A percentile compares a stretch with the other conserved stretches of the same genome.
Evolutionary conservation across 2,797 vertebrate genomes (phyloP).

Genomic region (Pseudomugil tenellus): DNA sequence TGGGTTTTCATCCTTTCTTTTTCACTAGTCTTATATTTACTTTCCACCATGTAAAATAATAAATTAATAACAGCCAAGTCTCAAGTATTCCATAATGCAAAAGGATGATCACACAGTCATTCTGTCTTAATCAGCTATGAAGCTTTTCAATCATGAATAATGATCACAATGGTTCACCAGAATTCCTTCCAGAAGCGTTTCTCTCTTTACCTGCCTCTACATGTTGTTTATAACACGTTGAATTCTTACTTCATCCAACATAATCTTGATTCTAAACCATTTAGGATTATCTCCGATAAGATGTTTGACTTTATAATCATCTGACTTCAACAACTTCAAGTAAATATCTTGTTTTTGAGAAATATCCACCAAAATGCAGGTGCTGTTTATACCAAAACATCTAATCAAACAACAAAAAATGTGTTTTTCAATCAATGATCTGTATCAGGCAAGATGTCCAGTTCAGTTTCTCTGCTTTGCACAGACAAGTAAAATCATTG

Average conservation of each 20-base stretch:
- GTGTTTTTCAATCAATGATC: background rate
- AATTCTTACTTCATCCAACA: background rate
- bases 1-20: no score
- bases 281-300: background rate
- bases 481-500: background rate
- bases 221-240: background rate
- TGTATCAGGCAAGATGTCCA: background rate
- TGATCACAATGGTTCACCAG: no score
- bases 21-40: no score
- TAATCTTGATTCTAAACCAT: background rate
- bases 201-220: no score
- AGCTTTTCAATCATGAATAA: no score
- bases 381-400: background rate
- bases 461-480: background rate
- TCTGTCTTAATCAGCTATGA: no score
- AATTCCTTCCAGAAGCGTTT: no score
- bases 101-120: no score
- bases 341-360: conserved; percentile 11
- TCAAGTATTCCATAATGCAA: no score
- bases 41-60: no score
- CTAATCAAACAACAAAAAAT: conserved; percentile 3
- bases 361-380: background rate
- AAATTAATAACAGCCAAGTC: no score
- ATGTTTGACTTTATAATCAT: background rate
- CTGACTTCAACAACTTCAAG: background rate